phyloP scores from a whole-genome alignment of 2,113 vertebrate species.

The Channa maculata region DNA sequence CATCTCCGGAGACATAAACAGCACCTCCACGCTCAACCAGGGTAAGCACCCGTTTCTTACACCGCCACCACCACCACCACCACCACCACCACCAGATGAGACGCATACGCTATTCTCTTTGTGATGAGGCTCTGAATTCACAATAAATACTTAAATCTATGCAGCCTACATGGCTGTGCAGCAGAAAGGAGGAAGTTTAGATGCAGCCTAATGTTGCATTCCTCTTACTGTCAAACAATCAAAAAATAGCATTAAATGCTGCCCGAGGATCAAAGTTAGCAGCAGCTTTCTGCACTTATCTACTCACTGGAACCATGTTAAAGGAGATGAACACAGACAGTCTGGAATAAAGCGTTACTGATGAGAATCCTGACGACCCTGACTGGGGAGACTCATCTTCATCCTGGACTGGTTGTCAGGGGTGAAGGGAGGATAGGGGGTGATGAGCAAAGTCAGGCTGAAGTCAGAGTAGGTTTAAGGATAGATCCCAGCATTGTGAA shows the following conservation, averaged over 20 bases:
- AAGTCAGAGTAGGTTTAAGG: slow-evolving; percentile 67
- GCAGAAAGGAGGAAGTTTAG: slow-evolving; percentile 32
- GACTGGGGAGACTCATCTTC: slow-evolving; percentile 23
- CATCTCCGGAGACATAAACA: slow-evolving; percentile 99
- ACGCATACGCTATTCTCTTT: slow-evolving; percentile 57
- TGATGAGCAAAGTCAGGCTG: slow-evolving; percentile 60
- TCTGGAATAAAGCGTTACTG: slow-evolving; percentile 50
- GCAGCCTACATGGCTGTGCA: slow-evolving; percentile 68
- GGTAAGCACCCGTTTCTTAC: slow-evolving; percentile 84
- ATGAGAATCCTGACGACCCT: slow-evolving; percentile 51
- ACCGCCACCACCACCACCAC: not conserved
- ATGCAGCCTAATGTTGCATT: slow-evolving; percentile 40
- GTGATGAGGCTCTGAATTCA: slow-evolving; percentile 58
- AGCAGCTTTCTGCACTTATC: slow-evolving; percentile 9
- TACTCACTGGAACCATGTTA: slow-evolving; percentile 5
- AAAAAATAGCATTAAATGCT: slow-evolving; percentile 43
- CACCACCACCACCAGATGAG: slow-evolving; percentile 32
- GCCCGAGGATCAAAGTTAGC: slow-evolving; percentile 40
- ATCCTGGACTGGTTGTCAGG: slow-evolving; percentile 43
- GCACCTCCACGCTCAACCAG: slow-evolving; percentile 99
- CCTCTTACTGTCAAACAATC: slow-evolving; percentile 37
- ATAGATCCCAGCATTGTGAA: slow-evolving; percentile 39
- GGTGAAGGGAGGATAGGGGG: slow-evolving; percentile 36
- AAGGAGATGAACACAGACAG: slow-evolving; percentile 20
- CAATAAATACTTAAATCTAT: slow-evolving; percentile 65